These are phyloP conservation scores for Gambusia affinis DNA, from an alignment of 2,113 vertebrate species.

Conservation along the genomic window DNA sequence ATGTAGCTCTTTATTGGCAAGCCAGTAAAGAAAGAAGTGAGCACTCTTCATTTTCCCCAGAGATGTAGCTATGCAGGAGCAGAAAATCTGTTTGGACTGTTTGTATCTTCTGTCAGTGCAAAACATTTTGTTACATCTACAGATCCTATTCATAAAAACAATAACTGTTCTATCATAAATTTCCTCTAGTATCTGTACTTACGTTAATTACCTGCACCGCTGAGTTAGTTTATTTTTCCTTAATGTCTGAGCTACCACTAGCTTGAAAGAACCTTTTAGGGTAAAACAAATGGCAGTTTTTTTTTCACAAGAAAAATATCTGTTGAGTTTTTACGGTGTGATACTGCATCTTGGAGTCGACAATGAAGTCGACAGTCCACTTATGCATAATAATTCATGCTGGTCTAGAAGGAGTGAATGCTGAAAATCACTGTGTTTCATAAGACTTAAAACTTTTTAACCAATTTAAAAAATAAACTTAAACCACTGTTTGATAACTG, in stretches of 20 bases:
- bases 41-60: no score
- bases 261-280: neutral
- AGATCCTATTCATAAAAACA: no score
- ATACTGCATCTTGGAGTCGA: neutral
- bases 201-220: no score
- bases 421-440: neutral
- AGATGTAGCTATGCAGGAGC: no score
- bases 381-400: neutral
- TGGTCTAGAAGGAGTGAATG: neutral
- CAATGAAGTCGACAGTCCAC: neutral
- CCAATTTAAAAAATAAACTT: neutral
- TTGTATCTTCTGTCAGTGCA: no score
- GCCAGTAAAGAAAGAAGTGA: no score
- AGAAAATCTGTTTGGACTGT: no score
- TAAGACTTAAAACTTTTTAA: neutral
- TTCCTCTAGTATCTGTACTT: no score
- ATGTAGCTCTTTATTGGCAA: no score
- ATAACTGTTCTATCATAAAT: no score
- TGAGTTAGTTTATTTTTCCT: neutral
- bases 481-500: neutral
- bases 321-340: no score
- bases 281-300: neutral
- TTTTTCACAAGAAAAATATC: neutral
- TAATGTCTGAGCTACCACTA: neutral
- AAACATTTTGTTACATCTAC: no score